These are phyloP conservation scores for Danio tinwini DNA, from an alignment of 2,797 vertebrate species.

Conservation along the genomic window DNA sequence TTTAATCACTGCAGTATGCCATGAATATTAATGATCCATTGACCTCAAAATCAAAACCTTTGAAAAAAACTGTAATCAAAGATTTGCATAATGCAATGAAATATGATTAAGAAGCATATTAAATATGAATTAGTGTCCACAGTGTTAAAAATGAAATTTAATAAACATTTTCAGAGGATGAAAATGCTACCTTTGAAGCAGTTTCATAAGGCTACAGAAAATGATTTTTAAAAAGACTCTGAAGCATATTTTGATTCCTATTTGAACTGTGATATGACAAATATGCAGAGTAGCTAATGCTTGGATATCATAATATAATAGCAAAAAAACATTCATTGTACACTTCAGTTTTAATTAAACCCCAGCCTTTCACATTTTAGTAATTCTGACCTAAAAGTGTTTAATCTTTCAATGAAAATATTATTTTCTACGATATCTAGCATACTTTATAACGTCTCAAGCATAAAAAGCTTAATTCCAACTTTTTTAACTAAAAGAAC, in stretches of 20 bases:
- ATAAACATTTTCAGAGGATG: neutral
- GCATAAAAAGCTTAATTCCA: neutral
- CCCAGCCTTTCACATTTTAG: neutral
- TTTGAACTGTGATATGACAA: neutral
- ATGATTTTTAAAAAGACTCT: neutral
- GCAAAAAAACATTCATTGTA: neutral
- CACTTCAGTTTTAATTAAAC: too few species aligned
- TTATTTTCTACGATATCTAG: too few species aligned
- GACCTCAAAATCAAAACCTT: constrained; percentile 11
- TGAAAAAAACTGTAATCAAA: constrained; percentile 9
- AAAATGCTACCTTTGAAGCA: neutral
- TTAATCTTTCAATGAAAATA: neutral
- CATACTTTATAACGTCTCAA: neutral
- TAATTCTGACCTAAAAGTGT: neutral
- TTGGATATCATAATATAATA: neutral
- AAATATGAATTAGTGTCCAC: neutral
- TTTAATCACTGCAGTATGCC: neutral
- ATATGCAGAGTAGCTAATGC: too few species aligned
- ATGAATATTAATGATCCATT: neutral
- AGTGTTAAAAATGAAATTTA: neutral
- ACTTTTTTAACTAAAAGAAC: neutral
- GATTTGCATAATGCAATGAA: constrained; percentile 34
- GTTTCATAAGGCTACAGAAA: neutral
- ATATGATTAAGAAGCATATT: constrained; percentile 13
- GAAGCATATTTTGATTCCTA: neutral